Conservation (phyloP, 2,888 invertebrate species). For the Odontothrips loti region DNA sequence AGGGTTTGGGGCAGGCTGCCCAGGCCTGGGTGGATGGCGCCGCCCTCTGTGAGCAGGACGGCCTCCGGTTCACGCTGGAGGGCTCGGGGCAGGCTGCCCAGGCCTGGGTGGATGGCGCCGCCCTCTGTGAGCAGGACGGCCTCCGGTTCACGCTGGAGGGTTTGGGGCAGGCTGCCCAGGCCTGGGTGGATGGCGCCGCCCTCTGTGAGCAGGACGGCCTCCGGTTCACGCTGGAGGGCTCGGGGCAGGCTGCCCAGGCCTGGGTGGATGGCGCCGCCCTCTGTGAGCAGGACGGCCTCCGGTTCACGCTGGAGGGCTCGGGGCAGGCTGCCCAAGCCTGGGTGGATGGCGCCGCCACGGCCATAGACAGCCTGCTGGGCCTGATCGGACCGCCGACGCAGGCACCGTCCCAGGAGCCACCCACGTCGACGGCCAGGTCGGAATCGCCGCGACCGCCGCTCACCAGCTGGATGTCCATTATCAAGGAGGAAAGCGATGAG, state of each 20-base stretch:
- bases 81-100: not conserved
- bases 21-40: not conserved
- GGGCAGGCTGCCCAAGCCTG: not conserved
- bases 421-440: not conserved
- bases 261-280: not conserved
- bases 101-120: not conserved
- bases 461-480: slow-evolving; percentile 11
- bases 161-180: not conserved
- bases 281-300: not conserved
- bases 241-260: not conserved
- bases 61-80: not conserved
- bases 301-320: not conserved
- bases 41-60: not conserved
- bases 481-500: slow-evolving; percentile 12
- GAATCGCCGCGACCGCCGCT: not conserved
- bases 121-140: not conserved
- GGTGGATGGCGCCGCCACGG: slow-evolving; percentile 3
- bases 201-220: not conserved
- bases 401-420: not conserved
- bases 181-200: not conserved
- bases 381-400: not conserved
- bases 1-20: not conserved
- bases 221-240: not conserved
- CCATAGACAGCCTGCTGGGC: not conserved
- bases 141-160: not conserved